A percentile compares a stretch with the other conserved stretches of the same genome.
phyloP scores from a whole-genome alignment of 2,888 invertebrate species.

The Pherbina coryleti region DNA sequence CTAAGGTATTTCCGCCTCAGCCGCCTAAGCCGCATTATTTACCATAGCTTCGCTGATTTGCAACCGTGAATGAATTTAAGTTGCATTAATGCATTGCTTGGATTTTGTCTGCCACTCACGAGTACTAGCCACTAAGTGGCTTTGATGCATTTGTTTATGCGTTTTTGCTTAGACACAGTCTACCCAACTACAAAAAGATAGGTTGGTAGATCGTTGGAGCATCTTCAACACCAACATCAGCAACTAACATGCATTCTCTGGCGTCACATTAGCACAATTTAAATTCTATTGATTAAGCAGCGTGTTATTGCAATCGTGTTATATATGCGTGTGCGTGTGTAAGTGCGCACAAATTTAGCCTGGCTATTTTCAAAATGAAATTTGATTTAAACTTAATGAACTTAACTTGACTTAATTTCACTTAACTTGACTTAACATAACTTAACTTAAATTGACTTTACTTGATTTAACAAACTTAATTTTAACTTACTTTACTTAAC shows the following conservation, averaged over 20 bases:
- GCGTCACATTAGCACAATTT: not conserved
- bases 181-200: not conserved
- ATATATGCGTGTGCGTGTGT: slow-evolving; percentile 1
- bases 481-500: too few species aligned
- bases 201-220: not conserved
- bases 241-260: not conserved
- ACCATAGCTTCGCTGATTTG: not conserved
- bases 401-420: too few species aligned
- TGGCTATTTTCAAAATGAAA: too few species aligned
- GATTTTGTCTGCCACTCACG: not conserved
- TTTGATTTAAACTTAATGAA: too few species aligned
- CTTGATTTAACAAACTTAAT: too few species aligned
- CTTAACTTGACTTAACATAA: too few species aligned
- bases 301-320: not conserved
- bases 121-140: not conserved
- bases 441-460: too few species aligned
- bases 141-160: not conserved
- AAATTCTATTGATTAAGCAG: not conserved
- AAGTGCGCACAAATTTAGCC: too few species aligned
- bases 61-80: not conserved
- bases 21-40: not conserved
- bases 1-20: not conserved
- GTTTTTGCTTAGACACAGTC: not conserved
- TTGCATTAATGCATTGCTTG: not conserved
- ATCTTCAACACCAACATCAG: not conserved